phyloP scores from a whole-genome alignment of 2,113 vertebrate genomes.

The Noturus placidus region DNA sequence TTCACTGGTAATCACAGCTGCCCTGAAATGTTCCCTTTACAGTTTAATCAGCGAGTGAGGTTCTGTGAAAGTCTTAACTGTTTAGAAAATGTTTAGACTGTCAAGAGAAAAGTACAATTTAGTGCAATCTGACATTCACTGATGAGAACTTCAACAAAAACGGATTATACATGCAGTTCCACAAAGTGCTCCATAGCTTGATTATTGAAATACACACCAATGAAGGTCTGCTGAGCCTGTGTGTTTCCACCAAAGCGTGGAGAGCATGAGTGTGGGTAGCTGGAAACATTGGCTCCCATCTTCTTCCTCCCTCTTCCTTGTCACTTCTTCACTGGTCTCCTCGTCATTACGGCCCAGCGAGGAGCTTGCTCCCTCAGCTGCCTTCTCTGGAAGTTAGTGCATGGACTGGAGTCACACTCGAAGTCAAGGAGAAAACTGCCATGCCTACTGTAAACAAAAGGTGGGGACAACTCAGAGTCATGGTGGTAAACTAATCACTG shows the following conservation, averaged over 20 bases:
- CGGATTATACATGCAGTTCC: neutral
- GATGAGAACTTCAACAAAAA: neutral
- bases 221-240: slow-evolving; percentile 95
- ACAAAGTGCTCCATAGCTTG: neutral
- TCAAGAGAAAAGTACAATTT: slow-evolving; percentile 14
- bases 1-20: slow-evolving; percentile 7
- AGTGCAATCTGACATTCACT: neutral
- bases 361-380: slow-evolving; percentile 44
- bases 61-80: slow-evolving; percentile 15
- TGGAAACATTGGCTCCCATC: slow-evolving; percentile 99
- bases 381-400: neutral
- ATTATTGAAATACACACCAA: slow-evolving; percentile 78
- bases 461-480: neutral
- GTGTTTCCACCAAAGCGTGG: slow-evolving; percentile 90
- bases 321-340: slow-evolving; percentile 64
- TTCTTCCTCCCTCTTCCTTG: slow-evolving; percentile 63
- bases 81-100: slow-evolving; percentile 1
- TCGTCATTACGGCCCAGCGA: slow-evolving; percentile 82
- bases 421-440: slow-evolving; percentile 14
- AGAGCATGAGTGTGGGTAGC: slow-evolving; percentile 97
- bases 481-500: neutral
- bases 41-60: slow-evolving; percentile 4
- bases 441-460: slow-evolving; percentile 10
- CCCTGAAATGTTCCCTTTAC: neutral
- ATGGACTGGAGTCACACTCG: neutral